Conservation (phyloP, 2,888 invertebrate genomes). For the Exephanes ischioxanthus region DNA sequence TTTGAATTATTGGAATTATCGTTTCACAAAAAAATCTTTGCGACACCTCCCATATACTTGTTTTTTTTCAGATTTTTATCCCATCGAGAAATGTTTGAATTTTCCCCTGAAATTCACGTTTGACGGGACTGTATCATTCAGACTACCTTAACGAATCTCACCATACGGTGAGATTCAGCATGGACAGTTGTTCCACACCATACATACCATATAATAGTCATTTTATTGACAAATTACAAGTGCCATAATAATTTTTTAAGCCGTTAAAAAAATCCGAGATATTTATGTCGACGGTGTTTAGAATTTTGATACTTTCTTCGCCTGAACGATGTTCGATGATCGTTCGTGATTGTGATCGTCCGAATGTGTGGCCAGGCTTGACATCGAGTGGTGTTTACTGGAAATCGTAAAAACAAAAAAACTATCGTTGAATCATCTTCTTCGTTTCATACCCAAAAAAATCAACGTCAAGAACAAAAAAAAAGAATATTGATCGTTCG, state of each 20-base stretch:
- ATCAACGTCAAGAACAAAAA: no score
- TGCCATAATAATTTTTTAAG: neutral
- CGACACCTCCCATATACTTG: no score
- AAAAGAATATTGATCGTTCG: neutral
- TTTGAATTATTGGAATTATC: no score
- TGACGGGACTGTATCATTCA: no score
- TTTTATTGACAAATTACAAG: neutral
- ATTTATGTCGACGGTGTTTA: neutral
- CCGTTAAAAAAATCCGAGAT: neutral
- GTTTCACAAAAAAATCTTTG: no score
- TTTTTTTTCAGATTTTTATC: no score
- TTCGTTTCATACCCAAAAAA: neutral
- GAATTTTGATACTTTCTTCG: neutral
- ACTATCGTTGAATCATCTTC: neutral
- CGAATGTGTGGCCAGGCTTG: neutral
- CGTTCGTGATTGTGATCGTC: slow-evolving; percentile 2
- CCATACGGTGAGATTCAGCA: neutral
- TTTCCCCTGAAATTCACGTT: no score
- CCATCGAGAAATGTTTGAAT: no score
- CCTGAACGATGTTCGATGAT: neutral
- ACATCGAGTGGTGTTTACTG: slow-evolving; percentile 60
- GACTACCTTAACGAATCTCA: neutral
- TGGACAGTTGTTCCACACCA: neutral
- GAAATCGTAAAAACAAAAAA: slow-evolving; percentile 8
- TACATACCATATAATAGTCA: neutral